phyloP scores from a whole-genome alignment of 2,113 vertebrate species.

The Tyto alba region DNA sequence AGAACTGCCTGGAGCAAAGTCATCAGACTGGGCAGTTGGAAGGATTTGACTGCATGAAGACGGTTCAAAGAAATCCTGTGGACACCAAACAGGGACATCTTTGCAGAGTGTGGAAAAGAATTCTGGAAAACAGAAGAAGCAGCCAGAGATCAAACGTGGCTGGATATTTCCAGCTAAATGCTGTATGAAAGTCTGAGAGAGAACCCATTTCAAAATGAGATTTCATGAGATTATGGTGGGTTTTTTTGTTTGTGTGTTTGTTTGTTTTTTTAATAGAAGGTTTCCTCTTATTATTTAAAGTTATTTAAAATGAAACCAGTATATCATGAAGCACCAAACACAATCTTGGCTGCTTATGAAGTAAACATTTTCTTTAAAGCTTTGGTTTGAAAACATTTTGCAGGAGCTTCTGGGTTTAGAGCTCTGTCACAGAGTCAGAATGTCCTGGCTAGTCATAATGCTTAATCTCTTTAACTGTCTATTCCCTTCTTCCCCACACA shows the following conservation, averaged over 20 bases:
- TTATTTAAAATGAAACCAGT: background rate
- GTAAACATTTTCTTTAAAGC: background rate
- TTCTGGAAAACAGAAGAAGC: background rate
- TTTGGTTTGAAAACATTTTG: background rate
- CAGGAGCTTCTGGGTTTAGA: background rate
- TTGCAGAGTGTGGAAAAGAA: background rate
- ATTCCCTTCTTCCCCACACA: background rate
- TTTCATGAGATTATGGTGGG: background rate
- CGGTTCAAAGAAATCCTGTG: background rate
- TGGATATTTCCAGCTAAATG: background rate
- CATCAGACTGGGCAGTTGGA: background rate
- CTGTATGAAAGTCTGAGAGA: background rate
- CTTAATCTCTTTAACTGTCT: too few relatives aligned
- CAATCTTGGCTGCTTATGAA: background rate
- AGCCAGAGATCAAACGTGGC: background rate
- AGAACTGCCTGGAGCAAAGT: background rate
- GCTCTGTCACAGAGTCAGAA: background rate
- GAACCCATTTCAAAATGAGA: background rate
- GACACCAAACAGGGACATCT: background rate
- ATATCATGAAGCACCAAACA: background rate
- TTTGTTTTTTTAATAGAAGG: background rate
- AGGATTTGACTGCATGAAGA: background rate
- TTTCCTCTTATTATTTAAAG: background rate
- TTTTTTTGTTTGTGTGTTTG: background rate
- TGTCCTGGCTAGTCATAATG: too few relatives aligned